phyloP scores from a whole-genome alignment of 1,140 invertebrate genomes.

The Lamellibrachia luymesi region DNA sequence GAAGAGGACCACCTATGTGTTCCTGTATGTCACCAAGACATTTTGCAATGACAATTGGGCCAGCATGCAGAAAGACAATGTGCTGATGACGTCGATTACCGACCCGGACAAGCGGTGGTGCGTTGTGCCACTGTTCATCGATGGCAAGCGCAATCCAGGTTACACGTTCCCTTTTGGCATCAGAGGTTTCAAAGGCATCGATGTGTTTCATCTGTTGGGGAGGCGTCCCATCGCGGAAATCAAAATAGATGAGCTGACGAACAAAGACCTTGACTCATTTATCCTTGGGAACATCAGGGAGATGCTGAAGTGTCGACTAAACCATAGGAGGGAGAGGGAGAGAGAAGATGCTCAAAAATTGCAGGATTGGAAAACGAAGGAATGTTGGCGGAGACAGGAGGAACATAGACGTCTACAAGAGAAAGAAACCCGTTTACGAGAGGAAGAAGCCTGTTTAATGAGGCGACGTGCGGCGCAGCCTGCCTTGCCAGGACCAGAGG shows the following conservation, averaged over 20 bases:
- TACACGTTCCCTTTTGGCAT: neutral
- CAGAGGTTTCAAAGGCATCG: neutral
- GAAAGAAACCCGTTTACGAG: neutral
- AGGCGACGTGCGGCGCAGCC: neutral
- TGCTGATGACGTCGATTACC: slow-evolving; percentile 8
- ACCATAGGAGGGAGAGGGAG: neutral
- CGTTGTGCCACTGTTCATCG: slow-evolving; percentile 15
- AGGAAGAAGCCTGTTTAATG: neutral
- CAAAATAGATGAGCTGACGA: neutral
- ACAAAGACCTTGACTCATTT: neutral
- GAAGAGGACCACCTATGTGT: slow-evolving; percentile 9
- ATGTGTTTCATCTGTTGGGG: neutral
- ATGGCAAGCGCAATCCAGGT: neutral
- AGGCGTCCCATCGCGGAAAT: neutral
- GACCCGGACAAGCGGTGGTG: slow-evolving; percentile 14
- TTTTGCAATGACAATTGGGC: slow-evolving; percentile 15
- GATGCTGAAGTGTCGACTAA: neutral
- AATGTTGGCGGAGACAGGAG: neutral
- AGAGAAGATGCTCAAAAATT: neutral
- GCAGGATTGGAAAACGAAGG: neutral
- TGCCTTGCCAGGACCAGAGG: no score
- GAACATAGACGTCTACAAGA: neutral
- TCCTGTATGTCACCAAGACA: slow-evolving; percentile 10
- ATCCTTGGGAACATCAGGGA: neutral
- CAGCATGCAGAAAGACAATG: slow-evolving; percentile 12